Percentiles rank a stretch among this genome's conserved stretches.
Conservation (phyloP, 2,797 vertebrate species). For the Poeciliopsis infans region DNA sequence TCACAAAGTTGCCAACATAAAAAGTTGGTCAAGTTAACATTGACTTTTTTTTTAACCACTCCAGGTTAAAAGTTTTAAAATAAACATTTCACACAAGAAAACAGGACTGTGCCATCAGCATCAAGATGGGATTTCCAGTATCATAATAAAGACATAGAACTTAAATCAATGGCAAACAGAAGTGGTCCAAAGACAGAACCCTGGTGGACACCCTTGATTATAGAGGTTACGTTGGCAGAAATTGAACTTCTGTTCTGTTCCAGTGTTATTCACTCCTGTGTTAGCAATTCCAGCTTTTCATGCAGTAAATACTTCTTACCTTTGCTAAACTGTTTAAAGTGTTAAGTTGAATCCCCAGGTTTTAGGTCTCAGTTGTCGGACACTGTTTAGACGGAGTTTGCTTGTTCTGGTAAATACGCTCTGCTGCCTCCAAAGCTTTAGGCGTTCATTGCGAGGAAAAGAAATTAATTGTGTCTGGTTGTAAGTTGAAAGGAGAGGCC, state of each 20-base stretch:
- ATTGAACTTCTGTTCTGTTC: background rate
- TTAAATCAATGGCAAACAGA: background rate
- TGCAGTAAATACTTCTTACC: background rate
- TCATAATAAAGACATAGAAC: background rate
- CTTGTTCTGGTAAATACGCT: background rate
- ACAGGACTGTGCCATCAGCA: background rate
- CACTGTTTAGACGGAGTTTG: background rate
- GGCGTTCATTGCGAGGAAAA: slow-evolving; percentile 3
- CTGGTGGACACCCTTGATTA: background rate
- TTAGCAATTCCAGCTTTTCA: background rate
- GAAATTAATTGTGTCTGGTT: background rate
- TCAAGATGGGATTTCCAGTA: background rate
- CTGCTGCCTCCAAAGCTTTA: slow-evolving; percentile 16
- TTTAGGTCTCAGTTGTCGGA: background rate
- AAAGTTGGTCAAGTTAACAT: background rate
- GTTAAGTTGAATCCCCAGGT: background rate
- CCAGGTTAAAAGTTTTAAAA: background rate
- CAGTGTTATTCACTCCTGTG: background rate
- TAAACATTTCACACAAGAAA: background rate
- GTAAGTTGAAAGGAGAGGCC: slow-evolving; percentile 14
- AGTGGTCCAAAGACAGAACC: background rate
- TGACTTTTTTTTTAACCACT: background rate
- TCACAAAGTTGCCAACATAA: background rate
- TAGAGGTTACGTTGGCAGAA: background rate
- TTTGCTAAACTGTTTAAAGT: background rate